Conservation (phyloP, 2,797 vertebrate species). For the Novumbra hubbsi region DNA sequence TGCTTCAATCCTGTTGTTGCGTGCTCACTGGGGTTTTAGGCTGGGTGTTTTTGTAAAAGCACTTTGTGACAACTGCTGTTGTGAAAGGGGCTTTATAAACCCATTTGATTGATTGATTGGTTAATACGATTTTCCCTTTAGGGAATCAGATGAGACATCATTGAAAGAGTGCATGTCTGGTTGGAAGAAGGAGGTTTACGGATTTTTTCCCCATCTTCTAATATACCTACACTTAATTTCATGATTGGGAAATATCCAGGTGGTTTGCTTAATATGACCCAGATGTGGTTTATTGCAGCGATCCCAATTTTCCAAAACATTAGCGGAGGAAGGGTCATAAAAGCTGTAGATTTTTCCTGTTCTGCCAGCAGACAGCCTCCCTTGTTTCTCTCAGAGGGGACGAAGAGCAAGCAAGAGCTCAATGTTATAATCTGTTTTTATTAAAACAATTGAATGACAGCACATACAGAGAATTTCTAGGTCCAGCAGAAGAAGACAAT, state of each 20-base stretch:
- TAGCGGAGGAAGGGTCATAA: slow-evolving; percentile 76
- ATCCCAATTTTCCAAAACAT: slow-evolving; percentile 77
- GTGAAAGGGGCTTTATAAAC: too few relatives aligned
- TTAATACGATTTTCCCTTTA: slow-evolving; percentile 64
- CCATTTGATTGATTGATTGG: too few relatives aligned
- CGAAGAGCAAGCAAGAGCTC: slow-evolving; percentile 75
- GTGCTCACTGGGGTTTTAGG: too few relatives aligned
- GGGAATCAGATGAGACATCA: slow-evolving; percentile 72
- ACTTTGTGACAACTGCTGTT: too few relatives aligned
- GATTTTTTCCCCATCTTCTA: slow-evolving; percentile 73
- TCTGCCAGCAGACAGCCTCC: slow-evolving; percentile 71
- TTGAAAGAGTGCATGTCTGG: slow-evolving; percentile 56
- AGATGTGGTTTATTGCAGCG: slow-evolving; percentile 73
- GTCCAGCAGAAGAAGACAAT: slow-evolving; percentile 74
- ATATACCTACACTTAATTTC: slow-evolving; percentile 80
- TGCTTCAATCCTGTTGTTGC: too few relatives aligned
- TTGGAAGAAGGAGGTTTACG: slow-evolving; percentile 41
- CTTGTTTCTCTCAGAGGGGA: slow-evolving; percentile 68
- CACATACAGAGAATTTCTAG: slow-evolving; percentile 77
- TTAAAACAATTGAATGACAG: slow-evolving; percentile 81
- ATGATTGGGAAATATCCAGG: slow-evolving; percentile 79
- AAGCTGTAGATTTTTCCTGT: slow-evolving; percentile 82
- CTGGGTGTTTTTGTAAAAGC: too few relatives aligned
- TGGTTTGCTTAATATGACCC: slow-evolving; percentile 80
- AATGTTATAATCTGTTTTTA: slow-evolving; percentile 85